Evolutionary conservation across 2,113 vertebrate species (phyloP), one percentile per base, ranked within the genome.

Genomic region (Calypte anna): DNA sequence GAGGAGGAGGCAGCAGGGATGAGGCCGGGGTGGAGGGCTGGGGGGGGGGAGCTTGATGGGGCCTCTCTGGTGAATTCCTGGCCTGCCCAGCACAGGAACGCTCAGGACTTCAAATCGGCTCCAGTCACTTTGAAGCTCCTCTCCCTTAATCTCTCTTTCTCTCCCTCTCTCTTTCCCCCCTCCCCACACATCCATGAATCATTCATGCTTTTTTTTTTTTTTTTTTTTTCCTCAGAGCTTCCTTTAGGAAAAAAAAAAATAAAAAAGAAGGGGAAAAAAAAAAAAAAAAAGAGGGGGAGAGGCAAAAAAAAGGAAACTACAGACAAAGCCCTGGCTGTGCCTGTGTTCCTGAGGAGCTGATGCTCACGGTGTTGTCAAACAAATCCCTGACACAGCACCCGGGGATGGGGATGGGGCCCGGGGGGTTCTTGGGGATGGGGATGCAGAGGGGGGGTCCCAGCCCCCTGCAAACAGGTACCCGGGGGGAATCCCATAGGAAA

Each of bases 61-160:
- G 59, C 73, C 88, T 97, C 97, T 97, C 97, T 94, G 81, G 97
- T 97, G 97, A 78, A 97, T 98, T 97, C 88, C 93, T 94, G 94
- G 82, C 64, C 95, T 96, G 64, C 92, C 95, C 97, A 94, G 96
- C 95, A 61, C 94, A 94, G 94, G 94, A 97, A 97, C 75, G 76
- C 94, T 96, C 93, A 87, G 96, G 95, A 97, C 96, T 97, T 97
- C 97, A 97, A 97, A 97, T 97, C 96, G 85, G 93, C 94, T 95
- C 76, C 95, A 89, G 85, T 92, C 94, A 92, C 97, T 97, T 97
- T 98, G 96, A 98, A 97, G 97, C 95, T 95, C 83, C 94, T 91
- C 92, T 96, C 91, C 96, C 96, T 97, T 97, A 96, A 96, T 96
- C 93, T 97, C 86, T 64, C 94, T 94, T 73, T 94, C 82, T 91